Evolutionary conservation across 1,140 invertebrate species (phyloP), one percentile per base, ranked within the genome.

Genomic region (Microplitis demolitor): DNA sequence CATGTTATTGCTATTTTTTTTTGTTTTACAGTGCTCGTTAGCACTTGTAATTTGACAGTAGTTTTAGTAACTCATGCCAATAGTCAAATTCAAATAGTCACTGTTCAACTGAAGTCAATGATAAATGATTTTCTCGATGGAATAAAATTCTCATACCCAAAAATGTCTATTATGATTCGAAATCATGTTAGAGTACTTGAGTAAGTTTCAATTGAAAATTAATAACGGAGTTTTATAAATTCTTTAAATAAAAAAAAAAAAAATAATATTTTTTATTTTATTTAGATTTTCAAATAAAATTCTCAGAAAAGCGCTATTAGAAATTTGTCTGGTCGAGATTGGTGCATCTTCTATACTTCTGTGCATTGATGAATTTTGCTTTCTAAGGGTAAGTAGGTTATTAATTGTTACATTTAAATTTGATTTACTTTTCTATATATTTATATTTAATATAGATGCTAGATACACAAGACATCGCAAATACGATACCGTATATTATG

Each of bases 291-390:
- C 58, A 3, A 24, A 24, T 9, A 34, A 3, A 35, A n/a, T 64
- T 37, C 37, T 45, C 4, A 16, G 13, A 64, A 11, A 64, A 35
- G 33, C 9, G n/a, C 11, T 33, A 14, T 35, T 37, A 35, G 53
- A 64, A 13, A 71, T 79, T 37, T 79, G 73, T 33, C 51, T 82
- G 2, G 64, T 78, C 0, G 78, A 82, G 51, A n/a, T 82, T 35
- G 4, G 78, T 0, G 73, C 73, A 16, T 80, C 76, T 11, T 78
- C 75, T 0, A 53, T 80, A 6, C 63, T 71, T 35, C 75, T 82
- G 35, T 79, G 78, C 1, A 71, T 35, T 33, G 71, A 77, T 61
- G 68, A 73, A 37, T 66, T 79, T 74, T 75, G 72, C 34, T 60
- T 58, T 24, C 60, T 78, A 2, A 73, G 51, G 51, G 75, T 78